A percentile compares a stretch with the other conserved stretches of the same genome.
Conservation (phyloP, 2,113 vertebrate species). For the Argyrosomus japonicus region DNA sequence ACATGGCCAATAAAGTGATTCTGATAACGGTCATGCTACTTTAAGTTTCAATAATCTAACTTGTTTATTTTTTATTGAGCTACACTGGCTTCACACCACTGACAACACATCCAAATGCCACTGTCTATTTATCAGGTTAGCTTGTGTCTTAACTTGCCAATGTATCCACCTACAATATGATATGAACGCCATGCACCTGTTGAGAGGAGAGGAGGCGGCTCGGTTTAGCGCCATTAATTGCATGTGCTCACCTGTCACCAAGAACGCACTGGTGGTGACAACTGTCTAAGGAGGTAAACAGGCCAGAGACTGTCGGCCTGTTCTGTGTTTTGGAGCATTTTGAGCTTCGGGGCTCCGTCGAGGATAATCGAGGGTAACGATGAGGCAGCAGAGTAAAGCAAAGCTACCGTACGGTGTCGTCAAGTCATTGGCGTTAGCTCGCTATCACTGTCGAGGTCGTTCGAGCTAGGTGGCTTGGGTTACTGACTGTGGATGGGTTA, state of each 20-base stretch:
- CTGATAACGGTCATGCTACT: background rate
- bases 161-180: background rate
- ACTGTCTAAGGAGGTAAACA: constrained; percentile 1
- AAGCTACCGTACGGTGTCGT: background rate
- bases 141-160: background rate
- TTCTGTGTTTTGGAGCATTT: background rate
- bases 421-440: constrained; percentile 11
- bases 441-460: constrained; percentile 20
- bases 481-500: constrained; percentile 15
- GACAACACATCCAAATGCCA: background rate
- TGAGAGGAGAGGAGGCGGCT: background rate
- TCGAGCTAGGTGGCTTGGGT: constrained; percentile 6
- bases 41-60: background rate
- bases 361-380: background rate
- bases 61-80: background rate
- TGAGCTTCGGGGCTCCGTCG: background rate
- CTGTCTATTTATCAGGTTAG: background rate
- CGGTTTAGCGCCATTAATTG: background rate
- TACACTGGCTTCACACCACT: background rate
- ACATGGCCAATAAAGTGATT: too few relatives aligned
- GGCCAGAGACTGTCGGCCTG: constrained; percentile 36
- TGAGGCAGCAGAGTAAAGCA: constrained; percentile 31
- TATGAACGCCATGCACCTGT: constrained; percentile 39
- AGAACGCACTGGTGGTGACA: background rate
- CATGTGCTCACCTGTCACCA: background rate